A percentile compares a stretch with the other conserved stretches of the same genome.
Evolutionary conservation across 2,888 invertebrate species (phyloP).

Genomic region (Sabellastarte sp.): DNA sequence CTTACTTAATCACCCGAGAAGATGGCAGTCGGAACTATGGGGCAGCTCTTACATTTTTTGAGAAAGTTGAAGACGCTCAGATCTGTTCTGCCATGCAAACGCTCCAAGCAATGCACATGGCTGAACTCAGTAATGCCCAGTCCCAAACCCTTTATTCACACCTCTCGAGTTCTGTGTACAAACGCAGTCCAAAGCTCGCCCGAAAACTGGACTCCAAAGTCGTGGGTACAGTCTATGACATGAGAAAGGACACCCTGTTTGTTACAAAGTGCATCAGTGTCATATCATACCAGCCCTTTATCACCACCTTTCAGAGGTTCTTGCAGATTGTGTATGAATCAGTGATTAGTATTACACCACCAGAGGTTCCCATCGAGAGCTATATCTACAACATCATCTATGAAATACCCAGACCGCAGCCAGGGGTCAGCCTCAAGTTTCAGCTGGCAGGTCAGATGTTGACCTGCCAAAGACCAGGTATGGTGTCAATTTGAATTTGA

Average conservation of each 20-base stretch:
- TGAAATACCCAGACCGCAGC: constrained; percentile 86
- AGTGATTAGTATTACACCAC: constrained; percentile 16
- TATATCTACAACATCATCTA: constrained; percentile 93
- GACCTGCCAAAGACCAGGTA: constrained; percentile 56
- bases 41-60: constrained; percentile 91
- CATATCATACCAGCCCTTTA: constrained; percentile 85
- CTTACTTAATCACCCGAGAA: constrained; percentile 94
- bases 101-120: constrained; percentile 71
- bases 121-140: constrained; percentile 41
- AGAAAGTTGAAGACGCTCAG: constrained; percentile 87
- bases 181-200: constrained; percentile 22
- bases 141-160: constrained; percentile 57
- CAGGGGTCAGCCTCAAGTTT: constrained; percentile 79
- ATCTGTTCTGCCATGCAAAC: constrained; percentile 96
- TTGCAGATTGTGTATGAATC: constrained; percentile 46
- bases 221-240: constrained; percentile 69
- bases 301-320: constrained; percentile 39
- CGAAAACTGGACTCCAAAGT: constrained; percentile 3
- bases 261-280: constrained; percentile 94
- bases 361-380: constrained; percentile 73
- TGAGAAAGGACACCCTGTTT: constrained; percentile 88
- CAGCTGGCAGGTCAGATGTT: constrained; percentile 35
- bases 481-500: constrained; percentile 13
- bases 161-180: constrained; percentile 44
- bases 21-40: constrained; percentile 95